Evolutionary conservation across 2,113 vertebrate genomes (phyloP).

Genomic region (Rana temporaria): DNA sequence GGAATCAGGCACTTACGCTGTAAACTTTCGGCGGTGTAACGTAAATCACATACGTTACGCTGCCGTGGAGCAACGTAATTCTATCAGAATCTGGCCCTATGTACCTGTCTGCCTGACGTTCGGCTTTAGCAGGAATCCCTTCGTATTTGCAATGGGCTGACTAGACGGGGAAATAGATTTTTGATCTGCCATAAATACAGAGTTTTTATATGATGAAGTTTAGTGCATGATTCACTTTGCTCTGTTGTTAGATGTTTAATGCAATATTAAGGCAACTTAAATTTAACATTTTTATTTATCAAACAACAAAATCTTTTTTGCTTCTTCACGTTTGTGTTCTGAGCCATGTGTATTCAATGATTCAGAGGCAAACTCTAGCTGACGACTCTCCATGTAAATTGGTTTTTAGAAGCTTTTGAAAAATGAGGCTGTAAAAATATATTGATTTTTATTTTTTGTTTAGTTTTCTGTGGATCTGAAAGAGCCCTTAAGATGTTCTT

Average conservation of each 20-base stretch:
- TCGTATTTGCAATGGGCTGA: too few species aligned
- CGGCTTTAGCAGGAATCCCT: too few species aligned
- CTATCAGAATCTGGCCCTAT: too few species aligned
- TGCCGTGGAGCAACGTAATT: too few species aligned
- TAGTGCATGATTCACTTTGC: slow-evolving; percentile 1
- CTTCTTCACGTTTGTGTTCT: neutral
- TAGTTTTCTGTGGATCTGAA: slow-evolving; percentile 22
- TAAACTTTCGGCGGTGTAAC: too few species aligned
- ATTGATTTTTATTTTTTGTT: slow-evolving; percentile 29
- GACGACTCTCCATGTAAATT: slow-evolving; percentile 34
- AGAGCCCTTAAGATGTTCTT: slow-evolving; percentile 1
- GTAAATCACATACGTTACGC: too few species aligned
- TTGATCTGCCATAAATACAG: too few species aligned
- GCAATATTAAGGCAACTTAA: neutral
- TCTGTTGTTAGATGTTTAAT: neutral
- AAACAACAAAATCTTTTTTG: neutral
- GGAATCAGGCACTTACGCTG: too few species aligned
- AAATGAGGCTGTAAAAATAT: slow-evolving; percentile 39
- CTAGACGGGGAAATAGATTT: too few species aligned
- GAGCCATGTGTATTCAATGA: neutral
- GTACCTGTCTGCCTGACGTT: too few species aligned
- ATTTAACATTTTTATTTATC: neutral
- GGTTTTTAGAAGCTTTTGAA: slow-evolving; percentile 42
- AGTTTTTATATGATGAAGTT: too few species aligned
- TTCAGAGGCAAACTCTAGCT: neutral